Percentiles rank a stretch among this genome's conserved stretches.
Conservation (phyloP, 64 coral and sea anemone species). For the Stichodactyla mertensii region DNA sequence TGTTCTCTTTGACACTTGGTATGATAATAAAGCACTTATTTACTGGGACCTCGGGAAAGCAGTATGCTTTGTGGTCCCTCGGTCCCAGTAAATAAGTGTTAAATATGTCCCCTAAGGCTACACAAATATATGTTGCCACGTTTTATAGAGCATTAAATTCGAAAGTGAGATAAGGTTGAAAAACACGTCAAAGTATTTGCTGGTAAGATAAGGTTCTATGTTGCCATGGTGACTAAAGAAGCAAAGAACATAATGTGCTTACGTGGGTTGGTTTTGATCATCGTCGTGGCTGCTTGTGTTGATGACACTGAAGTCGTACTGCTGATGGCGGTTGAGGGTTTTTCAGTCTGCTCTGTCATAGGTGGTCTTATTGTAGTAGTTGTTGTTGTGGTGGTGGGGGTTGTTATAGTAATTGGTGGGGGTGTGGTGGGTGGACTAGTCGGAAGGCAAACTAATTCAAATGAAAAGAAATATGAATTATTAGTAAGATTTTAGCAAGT, state of each 20-base stretch:
- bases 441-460: slow-evolving; percentile 23
- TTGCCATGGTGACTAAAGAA: background rate
- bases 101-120: too few relatives aligned
- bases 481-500: too few relatives aligned
- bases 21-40: too few relatives aligned
- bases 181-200: too few relatives aligned
- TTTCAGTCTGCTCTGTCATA: background rate
- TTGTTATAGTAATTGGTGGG: background rate
- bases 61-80: too few relatives aligned
- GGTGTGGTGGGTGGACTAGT: slow-evolving; percentile 19
- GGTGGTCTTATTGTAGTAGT: background rate
- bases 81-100: too few relatives aligned
- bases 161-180: too few relatives aligned
- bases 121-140: too few relatives aligned
- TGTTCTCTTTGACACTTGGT: too few relatives aligned
- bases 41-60: too few relatives aligned
- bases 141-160: too few relatives aligned
- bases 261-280: background rate
- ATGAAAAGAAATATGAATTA: background rate
- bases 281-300: background rate
- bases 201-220: too few relatives aligned
- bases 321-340: background rate
- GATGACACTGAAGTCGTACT: background rate
- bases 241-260: background rate
- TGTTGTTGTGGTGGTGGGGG: background rate